Percentiles rank a stretch among this genome's conserved stretches.
These are phyloP conservation scores for Umimayanthus chanpuru DNA, from an alignment of 92 coral and sea anemone species.

Conservation along the genomic window DNA sequence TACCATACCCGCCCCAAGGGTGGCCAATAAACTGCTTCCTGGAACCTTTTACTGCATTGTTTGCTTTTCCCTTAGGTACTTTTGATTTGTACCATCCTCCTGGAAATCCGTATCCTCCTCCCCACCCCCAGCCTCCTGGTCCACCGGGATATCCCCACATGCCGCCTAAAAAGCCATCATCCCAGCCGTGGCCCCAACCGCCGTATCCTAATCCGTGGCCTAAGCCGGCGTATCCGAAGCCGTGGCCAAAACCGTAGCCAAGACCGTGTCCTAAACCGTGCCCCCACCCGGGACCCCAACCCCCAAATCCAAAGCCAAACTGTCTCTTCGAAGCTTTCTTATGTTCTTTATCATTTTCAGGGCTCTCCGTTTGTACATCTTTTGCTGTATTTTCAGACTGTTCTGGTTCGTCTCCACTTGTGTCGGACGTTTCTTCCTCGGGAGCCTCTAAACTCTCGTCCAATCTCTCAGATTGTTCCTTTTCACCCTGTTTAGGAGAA, in stretches of 20 bases:
- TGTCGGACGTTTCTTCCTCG: slow-evolving; percentile 51
- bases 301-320: slow-evolving; percentile 44
- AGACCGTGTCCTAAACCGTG: slow-evolving; percentile 43
- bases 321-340: slow-evolving; percentile 55
- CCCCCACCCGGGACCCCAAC: slow-evolving; percentile 34
- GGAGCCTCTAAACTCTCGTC: slow-evolving; percentile 44
- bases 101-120: slow-evolving; percentile 54
- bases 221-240: slow-evolving; percentile 51
- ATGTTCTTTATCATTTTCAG: slow-evolving; percentile 18
- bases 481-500: slow-evolving; percentile 31
- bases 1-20: slow-evolving; percentile 39
- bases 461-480: slow-evolving; percentile 15
- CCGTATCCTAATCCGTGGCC: slow-evolving; percentile 51
- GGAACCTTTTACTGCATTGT: slow-evolving; percentile 19
- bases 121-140: slow-evolving; percentile 43
- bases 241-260: slow-evolving; percentile 66
- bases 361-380: slow-evolving; percentile 39
- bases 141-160: slow-evolving; percentile 46
- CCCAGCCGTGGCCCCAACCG: slow-evolving; percentile 54
- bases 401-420: slow-evolving; percentile 51
- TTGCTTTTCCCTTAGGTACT: slow-evolving; percentile 48
- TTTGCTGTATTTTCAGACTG: slow-evolving; percentile 50
- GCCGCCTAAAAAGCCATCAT: slow-evolving; percentile 55
- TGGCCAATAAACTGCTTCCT: slow-evolving; percentile 66
- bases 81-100: slow-evolving; percentile 57